phyloP scores from a whole-genome alignment of 2,888 invertebrate species.

The Corbicula japonica region DNA sequence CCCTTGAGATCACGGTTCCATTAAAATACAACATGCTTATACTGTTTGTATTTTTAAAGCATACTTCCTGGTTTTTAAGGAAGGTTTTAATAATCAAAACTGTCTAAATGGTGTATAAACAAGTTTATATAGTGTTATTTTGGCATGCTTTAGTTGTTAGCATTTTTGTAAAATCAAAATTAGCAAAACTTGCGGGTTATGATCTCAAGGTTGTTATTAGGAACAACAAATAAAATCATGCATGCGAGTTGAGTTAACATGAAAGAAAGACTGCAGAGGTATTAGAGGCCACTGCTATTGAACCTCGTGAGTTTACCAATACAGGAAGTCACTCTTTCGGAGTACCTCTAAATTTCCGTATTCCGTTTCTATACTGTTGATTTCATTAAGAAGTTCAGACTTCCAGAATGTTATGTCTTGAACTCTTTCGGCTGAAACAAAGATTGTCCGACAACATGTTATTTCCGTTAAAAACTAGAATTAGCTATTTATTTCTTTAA shows the following conservation, averaged over 20 bases:
- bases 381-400: constrained; percentile 93
- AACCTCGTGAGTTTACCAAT: constrained; percentile 37
- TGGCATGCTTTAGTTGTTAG: no score
- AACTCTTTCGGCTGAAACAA: constrained; percentile 90
- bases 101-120: no score
- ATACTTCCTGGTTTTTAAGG: no score
- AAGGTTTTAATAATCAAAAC: no score
- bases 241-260: constrained; percentile 41
- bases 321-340: constrained; percentile 43
- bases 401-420: constrained; percentile 97
- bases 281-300: constrained; percentile 45
- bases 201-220: constrained; percentile 42
- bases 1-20: no score
- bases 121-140: no score
- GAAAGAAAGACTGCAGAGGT: constrained; percentile 30
- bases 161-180: no score
- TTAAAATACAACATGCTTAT: no score
- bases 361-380: constrained; percentile 93
- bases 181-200: no score
- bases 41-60: no score
- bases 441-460: constrained; percentile 16
- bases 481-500: no score
- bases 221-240: constrained; percentile 33
- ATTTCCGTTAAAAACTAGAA: background rate
- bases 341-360: constrained; percentile 92